A percentile compares a stretch with the other conserved stretches of the same genome.
Evolutionary conservation across 2,888 invertebrate species (phyloP).

Genomic region (Patella pellucida): DNA sequence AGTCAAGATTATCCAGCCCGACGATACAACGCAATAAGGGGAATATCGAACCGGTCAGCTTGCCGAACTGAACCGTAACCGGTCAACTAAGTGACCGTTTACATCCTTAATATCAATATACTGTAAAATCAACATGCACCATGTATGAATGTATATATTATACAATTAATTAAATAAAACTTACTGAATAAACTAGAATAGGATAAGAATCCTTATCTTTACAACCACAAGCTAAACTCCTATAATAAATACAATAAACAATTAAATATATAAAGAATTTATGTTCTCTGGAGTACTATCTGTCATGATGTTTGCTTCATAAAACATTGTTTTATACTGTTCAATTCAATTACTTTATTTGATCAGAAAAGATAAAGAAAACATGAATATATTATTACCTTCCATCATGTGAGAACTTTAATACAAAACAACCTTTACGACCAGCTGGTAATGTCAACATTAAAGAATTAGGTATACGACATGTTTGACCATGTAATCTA

Average conservation of each 20-base stretch:
- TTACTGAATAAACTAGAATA: conserved; percentile 74
- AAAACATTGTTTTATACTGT: too few species aligned
- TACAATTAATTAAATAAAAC: conserved; percentile 18
- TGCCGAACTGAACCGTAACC: too few species aligned
- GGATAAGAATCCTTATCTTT: conserved; percentile 73
- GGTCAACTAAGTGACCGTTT: too few species aligned
- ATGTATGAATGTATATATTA: background rate
- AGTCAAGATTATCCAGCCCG: too few species aligned
- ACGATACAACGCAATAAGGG: too few species aligned
- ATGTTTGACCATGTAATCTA: conserved; percentile 75
- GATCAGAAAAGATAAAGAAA: background rate
- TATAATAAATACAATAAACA: conserved; percentile 28
- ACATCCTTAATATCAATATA: too few species aligned
- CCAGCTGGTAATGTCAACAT: conserved; percentile 61
- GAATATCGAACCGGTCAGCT: too few species aligned
- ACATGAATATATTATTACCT: conserved; percentile 45
- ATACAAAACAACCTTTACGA: conserved; percentile 66
- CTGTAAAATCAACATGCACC: background rate
- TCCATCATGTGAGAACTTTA: conserved; percentile 71
- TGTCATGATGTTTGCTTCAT: too few species aligned
- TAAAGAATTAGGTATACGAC: conserved; percentile 76
- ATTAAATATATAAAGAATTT: too few species aligned
- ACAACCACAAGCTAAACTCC: conserved; percentile 74
- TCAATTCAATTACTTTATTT: too few species aligned
- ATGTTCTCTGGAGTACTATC: too few species aligned